A percentile compares a stretch with the other conserved stretches of the same genome.
These are phyloP conservation scores for Iguana delicatissima DNA, from an alignment of 2,797 vertebrate species.

Conservation along the genomic window DNA sequence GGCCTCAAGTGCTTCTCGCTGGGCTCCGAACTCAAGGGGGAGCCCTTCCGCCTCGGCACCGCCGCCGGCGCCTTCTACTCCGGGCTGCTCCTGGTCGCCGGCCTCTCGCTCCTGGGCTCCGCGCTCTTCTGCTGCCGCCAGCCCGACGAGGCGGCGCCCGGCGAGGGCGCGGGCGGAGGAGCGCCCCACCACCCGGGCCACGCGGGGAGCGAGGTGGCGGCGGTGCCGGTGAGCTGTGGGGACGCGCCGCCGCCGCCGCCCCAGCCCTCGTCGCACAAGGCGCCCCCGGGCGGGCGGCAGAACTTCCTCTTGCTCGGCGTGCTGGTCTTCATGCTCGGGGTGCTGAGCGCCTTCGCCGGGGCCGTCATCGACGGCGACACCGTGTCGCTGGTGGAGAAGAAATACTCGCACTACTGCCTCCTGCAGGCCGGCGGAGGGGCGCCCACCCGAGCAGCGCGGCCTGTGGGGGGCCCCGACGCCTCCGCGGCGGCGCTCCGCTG, in stretches of 20 bases:
- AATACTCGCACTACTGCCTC: slow-evolving; percentile 92
- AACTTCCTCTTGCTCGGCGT: slow-evolving; percentile 93
- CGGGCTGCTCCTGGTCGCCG: slow-evolving; percentile 89
- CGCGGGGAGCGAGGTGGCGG: slow-evolving; percentile 73
- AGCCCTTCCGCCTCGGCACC: slow-evolving; percentile 91
- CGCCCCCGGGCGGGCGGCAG: slow-evolving; percentile 80
- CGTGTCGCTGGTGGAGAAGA: slow-evolving; percentile 92
- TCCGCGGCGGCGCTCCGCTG: slow-evolving; percentile 74
- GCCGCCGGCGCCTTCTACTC: slow-evolving; percentile 96
- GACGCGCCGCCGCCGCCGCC: slow-evolving; percentile 52
- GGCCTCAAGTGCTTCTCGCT: slow-evolving; percentile 92
- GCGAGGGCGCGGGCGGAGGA: slow-evolving; percentile 70
- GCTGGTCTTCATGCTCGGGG: slow-evolving; percentile 92
- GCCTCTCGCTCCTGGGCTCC: slow-evolving; percentile 88
- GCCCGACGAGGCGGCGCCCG: slow-evolving; percentile 77
- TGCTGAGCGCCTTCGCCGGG: slow-evolving; percentile 95
- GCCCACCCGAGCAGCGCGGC: slow-evolving; percentile 25
- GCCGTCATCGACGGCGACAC: slow-evolving; percentile 97
- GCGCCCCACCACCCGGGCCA: neutral
- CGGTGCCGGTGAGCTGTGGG: slow-evolving; percentile 39
- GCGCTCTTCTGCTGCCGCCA: slow-evolving; percentile 91
- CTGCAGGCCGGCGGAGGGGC: slow-evolving; percentile 53
- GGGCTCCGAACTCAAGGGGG: slow-evolving; percentile 90
- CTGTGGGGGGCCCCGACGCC: slow-evolving; percentile 42
- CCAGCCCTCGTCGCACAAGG: slow-evolving; percentile 64